Base-by-base conservation (phyloP, 2,113 vertebrate genomes). In the Prietella phreatophila region DNA sequence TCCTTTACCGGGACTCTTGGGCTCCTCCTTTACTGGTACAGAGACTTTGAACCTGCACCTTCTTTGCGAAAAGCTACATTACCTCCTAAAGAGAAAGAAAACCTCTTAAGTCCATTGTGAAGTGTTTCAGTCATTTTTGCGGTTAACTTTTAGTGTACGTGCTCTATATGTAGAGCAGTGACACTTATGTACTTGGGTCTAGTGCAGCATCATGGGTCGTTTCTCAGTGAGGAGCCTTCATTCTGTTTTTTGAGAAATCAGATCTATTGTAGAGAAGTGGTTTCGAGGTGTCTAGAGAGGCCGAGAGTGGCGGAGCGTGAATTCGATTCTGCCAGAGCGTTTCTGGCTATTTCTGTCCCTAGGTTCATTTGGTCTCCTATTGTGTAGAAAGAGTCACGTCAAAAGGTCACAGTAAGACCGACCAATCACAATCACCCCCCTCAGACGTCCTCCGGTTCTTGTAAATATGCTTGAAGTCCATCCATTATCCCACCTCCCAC, bases 341-440 rank as follows among this genome's bases (percentile, higher is more conserved):
- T 61, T 82, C 33, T 15, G 20, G 33, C 36, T 82, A 39, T 61
- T 39, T 61, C 20, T 82, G 80, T 82, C 80, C 27, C 8, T 8
- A 1, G 14, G 73, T 20, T 79, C 20, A 25, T 33, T 80, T 81
- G 25, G 14, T 42, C 25, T 47, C 69, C 63, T 71, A 50, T 65
- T 60, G 75, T 56, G 33, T 81, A 61, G 86, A 80, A 65, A 75
- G 25, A 60, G 55, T 33, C 6, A 27, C 55, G 36, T 89, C 82
- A 75, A 88, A 86, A 91, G 91, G 91, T 91, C 92, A 89, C 25
- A 55, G 83, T 39, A 19, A 56, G 33, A 69, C 73, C 42, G 88
- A 81, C 88, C 87, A 85, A 86, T 91, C 69, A 50, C 73, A 76
- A 76, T 36, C 79, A 60, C 73, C 78, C 79, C 84, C 75, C 13